Conservation (phyloP, 2,113 vertebrate genomes). For the Vimba vimba region DNA sequence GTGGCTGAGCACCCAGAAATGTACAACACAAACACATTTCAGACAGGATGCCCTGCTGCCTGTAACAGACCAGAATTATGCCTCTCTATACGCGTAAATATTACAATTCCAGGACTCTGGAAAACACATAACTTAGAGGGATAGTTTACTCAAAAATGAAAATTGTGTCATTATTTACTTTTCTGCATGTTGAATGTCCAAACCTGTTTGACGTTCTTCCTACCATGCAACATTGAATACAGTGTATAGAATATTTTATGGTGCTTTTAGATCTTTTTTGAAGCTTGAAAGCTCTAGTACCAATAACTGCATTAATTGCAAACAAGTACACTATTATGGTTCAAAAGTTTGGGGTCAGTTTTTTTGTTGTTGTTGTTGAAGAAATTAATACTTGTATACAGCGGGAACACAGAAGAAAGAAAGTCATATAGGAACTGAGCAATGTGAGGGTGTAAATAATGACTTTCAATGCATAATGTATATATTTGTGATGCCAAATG, state of each 20-base stretch:
- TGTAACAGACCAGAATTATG: conserved; percentile 9
- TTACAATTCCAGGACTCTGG: conserved; percentile 4
- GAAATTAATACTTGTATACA: not conserved
- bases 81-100: conserved; percentile 25
- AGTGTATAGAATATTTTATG: not conserved
- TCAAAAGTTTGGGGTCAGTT: not conserved
- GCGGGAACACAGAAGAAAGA: not conserved
- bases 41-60: conserved; percentile 7
- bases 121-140: conserved; percentile 16
- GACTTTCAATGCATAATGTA: not conserved
- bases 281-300: not conserved
- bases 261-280: not conserved
- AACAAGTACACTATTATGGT: not conserved
- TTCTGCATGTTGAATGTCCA: not conserved
- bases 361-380: not conserved
- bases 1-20: conserved; percentile 26
- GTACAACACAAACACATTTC: conserved; percentile 24
- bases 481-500: not conserved
- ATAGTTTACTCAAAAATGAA: not conserved
- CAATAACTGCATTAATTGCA: not conserved
- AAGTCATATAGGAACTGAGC: not conserved
- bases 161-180: conserved; percentile 15
- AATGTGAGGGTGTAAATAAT: not conserved
- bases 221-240: not conserved
- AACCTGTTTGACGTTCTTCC: not conserved